These are phyloP conservation scores for Agonopterix alstromeriana DNA, from an alignment of 2,888 invertebrate species.

Conservation along the genomic window DNA sequence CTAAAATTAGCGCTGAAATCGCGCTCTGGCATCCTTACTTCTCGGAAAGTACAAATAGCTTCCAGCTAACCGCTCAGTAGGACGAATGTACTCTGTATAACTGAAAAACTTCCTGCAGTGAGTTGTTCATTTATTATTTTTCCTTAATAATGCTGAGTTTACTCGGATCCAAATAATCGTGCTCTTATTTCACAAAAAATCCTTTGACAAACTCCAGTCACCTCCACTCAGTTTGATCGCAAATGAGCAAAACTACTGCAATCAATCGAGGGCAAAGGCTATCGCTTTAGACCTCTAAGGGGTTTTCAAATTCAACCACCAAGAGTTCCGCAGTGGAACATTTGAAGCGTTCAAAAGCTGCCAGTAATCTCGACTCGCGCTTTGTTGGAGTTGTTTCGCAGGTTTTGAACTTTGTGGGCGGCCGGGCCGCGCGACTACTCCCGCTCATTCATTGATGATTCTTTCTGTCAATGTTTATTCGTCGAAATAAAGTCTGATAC, in stretches of 20 bases:
- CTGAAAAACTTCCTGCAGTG: too few relatives aligned
- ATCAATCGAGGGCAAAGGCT: constrained; percentile 45
- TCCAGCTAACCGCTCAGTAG: constrained; percentile 20
- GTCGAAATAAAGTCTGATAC: constrained; percentile 12
- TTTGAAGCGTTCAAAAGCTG: constrained; percentile 46
- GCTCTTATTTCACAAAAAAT: constrained; percentile 13
- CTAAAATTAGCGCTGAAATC: constrained; percentile 29
- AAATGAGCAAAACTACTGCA: constrained; percentile 46
- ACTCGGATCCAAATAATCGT: not conserved
- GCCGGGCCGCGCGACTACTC: constrained; percentile 21
- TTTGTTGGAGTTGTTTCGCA: constrained; percentile 45
- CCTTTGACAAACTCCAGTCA: constrained; percentile 27
- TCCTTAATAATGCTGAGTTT: not conserved
- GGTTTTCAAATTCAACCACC: constrained; percentile 42
- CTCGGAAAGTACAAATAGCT: constrained; percentile 33
- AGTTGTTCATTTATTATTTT: not conserved
- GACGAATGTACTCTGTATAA: not conserved
- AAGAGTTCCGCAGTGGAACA: constrained; percentile 35
- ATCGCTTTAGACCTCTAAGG: constrained; percentile 41
- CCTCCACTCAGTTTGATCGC: constrained; percentile 19
- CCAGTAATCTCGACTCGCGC: constrained; percentile 41
- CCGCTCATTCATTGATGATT: constrained; percentile 21
- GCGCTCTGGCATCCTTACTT: constrained; percentile 27
- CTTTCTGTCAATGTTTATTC: constrained; percentile 9
- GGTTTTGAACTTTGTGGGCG: constrained; percentile 38